Conservation (phyloP, 1,140 invertebrate species). For the Micrasema longulum region DNA sequence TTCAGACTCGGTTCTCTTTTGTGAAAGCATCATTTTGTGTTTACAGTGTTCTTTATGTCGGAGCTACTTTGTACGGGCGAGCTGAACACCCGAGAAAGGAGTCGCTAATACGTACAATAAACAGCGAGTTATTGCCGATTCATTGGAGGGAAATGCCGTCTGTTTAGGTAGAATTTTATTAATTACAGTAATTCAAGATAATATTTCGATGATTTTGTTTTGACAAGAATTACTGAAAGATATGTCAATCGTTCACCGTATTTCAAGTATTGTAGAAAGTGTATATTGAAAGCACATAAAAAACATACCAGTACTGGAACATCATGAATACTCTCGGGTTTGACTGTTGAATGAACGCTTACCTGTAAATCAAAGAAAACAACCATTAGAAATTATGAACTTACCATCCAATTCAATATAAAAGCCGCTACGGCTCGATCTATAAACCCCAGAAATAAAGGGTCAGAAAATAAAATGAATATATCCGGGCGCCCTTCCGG, state of each 20-base stretch:
- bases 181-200: slow-evolving; percentile 12
- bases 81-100: slow-evolving; percentile 31
- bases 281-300: too few species aligned
- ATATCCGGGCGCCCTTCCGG: slow-evolving; percentile 30
- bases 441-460: slow-evolving; percentile 23
- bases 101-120: slow-evolving; percentile 48
- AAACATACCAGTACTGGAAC: slow-evolving; percentile 3
- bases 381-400: neutral
- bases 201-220: neutral
- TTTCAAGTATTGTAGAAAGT: too few species aligned
- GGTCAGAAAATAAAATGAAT: slow-evolving; percentile 30
- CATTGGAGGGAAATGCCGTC: slow-evolving; percentile 36
- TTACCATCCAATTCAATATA: slow-evolving; percentile 16
- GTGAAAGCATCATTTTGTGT: slow-evolving; percentile 47
- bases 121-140: slow-evolving; percentile 46
- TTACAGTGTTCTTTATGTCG: slow-evolving; percentile 47
- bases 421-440: slow-evolving; percentile 1
- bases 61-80: slow-evolving; percentile 33
- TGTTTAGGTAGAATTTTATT: slow-evolving; percentile 42
- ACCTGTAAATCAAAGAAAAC: slow-evolving; percentile 29
- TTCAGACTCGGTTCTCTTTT: slow-evolving; percentile 38
- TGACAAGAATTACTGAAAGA: too few species aligned
- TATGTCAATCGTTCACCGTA: too few species aligned
- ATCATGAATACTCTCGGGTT: neutral
- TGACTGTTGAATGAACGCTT: slow-evolving; percentile 12